A percentile compares a stretch with the other conserved stretches of the same genome.
These are phyloP conservation scores for Homarus gammarus DNA, from an alignment of 2,888 invertebrate species.

Conservation along the genomic window DNA sequence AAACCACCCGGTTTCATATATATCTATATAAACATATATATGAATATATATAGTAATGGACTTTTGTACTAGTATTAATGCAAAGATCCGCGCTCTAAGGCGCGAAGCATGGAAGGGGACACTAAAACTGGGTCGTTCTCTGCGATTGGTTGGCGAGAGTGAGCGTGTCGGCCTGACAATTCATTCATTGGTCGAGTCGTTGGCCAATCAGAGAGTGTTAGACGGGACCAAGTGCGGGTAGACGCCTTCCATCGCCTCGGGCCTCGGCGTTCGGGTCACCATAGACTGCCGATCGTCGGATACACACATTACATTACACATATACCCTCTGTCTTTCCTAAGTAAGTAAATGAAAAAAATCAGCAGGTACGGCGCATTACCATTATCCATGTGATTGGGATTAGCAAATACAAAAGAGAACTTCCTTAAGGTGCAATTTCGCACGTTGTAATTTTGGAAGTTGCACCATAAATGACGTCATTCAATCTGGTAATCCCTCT, in stretches of 20 bases:
- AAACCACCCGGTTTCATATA: conserved; percentile 71
- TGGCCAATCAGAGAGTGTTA: conserved; percentile 56
- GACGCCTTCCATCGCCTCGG: conserved; percentile 51
- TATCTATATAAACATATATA: conserved; percentile 66
- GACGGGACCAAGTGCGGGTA: conserved; percentile 55
- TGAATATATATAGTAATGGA: conserved; percentile 65
- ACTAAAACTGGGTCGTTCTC: conserved; percentile 56
- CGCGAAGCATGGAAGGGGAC: conserved; percentile 52
- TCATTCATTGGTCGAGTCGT: conserved; percentile 42
- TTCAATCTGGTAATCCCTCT: conserved; percentile 38
- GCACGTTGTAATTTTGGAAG: conserved; percentile 20
- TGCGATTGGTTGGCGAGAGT: conserved; percentile 43
- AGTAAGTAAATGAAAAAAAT: conserved; percentile 65
- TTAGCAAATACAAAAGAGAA: conserved; percentile 24
- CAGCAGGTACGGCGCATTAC: conserved; percentile 56
- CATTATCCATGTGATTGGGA: conserved; percentile 37
- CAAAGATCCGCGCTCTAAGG: conserved; percentile 48
- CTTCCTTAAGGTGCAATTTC: conserved; percentile 19
- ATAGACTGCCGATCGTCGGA: conserved; percentile 66
- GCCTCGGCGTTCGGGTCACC: conserved; percentile 50
- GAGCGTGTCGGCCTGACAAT: conserved; percentile 28
- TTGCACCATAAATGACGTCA: conserved; percentile 23
- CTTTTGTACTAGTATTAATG: conserved; percentile 72
- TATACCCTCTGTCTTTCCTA: conserved; percentile 73
- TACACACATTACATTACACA: conserved; percentile 68